phyloP scores from a whole-genome alignment of 2,113 vertebrate species.

The Festucalex cinctus region DNA sequence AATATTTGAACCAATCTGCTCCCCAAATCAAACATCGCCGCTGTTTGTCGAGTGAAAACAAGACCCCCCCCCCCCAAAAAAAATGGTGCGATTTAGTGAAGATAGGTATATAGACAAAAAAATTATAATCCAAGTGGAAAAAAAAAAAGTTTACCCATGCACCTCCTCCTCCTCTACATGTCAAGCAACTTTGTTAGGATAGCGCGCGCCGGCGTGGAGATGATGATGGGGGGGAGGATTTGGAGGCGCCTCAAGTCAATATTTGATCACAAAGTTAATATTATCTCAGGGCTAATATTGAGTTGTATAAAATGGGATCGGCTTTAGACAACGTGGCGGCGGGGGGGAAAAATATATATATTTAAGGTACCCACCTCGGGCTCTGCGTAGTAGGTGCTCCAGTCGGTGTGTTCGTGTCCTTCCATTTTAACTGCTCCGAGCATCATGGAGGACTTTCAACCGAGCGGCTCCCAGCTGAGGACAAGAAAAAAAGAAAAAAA shows the following conservation, averaged over 20 bases:
- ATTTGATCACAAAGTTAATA: conserved; percentile 97
- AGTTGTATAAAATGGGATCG: conserved; percentile 90
- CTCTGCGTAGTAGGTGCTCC: conserved; percentile 96
- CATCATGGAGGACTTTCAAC: conserved; percentile 91
- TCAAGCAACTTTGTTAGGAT: conserved; percentile 89
- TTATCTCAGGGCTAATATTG: conserved; percentile 93
- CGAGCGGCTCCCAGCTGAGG: conserved; percentile 72
- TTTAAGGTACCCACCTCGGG: conserved; percentile 89
- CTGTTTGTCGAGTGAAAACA: conserved; percentile 45
- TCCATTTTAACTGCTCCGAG: conserved; percentile 99
- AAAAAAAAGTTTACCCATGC: conserved; percentile 55
- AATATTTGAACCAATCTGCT: conserved; percentile 46
- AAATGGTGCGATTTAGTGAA: conserved; percentile 36
- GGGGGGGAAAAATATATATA: conserved; percentile 69
- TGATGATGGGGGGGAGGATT: conserved; percentile 96
- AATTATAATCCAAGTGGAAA: conserved; percentile 51
- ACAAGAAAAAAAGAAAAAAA: too few species aligned
- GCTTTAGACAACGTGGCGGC: conserved; percentile 71
- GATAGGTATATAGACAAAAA: conserved; percentile 33
- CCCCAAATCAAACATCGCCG: conserved; percentile 40
- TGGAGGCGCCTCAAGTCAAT: conserved; percentile 95
- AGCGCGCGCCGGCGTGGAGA: conserved; percentile 81
- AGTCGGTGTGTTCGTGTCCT: conserved; percentile 97
- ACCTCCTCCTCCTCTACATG: conserved; percentile 54
- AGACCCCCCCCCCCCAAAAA: conserved; percentile 10